Percentiles rank a stretch among this genome's conserved stretches.
These are phyloP conservation scores for Lasioglossum malachurum DNA, from an alignment of 2,888 invertebrate species.

Conservation along the genomic window DNA sequence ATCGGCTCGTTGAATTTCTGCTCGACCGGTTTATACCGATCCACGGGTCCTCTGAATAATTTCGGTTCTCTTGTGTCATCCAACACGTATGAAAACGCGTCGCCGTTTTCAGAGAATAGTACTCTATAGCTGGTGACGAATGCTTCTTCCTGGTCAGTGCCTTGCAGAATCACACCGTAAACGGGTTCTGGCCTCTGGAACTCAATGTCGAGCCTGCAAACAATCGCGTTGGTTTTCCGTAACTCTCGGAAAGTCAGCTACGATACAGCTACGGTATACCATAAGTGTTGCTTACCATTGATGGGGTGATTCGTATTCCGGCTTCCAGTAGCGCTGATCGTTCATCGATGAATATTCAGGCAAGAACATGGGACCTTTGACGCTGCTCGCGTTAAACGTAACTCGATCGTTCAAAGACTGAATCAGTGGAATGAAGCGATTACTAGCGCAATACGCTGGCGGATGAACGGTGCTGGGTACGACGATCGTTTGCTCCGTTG, in stretches of 20 bases:
- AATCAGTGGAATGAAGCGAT: slow-evolving; percentile 81
- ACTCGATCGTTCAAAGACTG: slow-evolving; percentile 68
- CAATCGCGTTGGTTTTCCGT: not conserved
- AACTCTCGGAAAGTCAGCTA: not conserved
- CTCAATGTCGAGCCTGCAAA: slow-evolving; percentile 87
- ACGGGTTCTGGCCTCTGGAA: slow-evolving; percentile 89
- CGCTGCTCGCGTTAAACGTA: slow-evolving; percentile 88
- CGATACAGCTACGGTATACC: too few relatives aligned
- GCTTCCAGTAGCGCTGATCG: slow-evolving; percentile 89
- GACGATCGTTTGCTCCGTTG: slow-evolving; percentile 37
- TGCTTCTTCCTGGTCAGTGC: slow-evolving; percentile 89
- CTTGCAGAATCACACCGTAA: slow-evolving; percentile 91
- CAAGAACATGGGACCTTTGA: slow-evolving; percentile 85
- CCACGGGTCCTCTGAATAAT: slow-evolving; percentile 90
- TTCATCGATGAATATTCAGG: slow-evolving; percentile 87
- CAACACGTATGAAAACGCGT: slow-evolving; percentile 87
- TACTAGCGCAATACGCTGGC: slow-evolving; percentile 84
- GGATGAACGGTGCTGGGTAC: slow-evolving; percentile 83
- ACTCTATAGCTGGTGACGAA: slow-evolving; percentile 92
- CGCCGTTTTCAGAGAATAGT: slow-evolving; percentile 89
- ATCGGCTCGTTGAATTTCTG: slow-evolving; percentile 90
- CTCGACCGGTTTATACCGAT: slow-evolving; percentile 85
- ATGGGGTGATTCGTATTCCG: slow-evolving; percentile 86
- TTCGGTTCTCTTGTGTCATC: slow-evolving; percentile 86
- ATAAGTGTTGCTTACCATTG: slow-evolving; percentile 86